A percentile compares a stretch with the other conserved stretches of the same genome.
Conservation (phyloP, 1,140 invertebrate genomes). For the Globodera rostochiensis region DNA sequence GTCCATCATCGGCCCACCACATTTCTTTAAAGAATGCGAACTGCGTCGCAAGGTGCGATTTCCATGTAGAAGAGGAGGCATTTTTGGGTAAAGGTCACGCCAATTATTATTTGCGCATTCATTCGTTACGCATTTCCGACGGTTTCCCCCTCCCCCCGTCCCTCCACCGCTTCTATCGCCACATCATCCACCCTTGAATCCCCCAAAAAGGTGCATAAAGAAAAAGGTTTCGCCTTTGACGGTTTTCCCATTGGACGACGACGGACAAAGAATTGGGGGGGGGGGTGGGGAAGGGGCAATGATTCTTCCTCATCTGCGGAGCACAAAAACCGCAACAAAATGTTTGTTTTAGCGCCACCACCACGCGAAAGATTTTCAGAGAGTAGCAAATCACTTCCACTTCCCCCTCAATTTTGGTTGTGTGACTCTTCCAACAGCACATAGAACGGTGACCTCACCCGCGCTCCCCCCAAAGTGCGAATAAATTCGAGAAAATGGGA, state of each 20-base stretch:
- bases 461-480: not conserved
- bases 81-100: slow-evolving; percentile 4
- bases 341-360: not conserved
- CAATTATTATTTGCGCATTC: not conserved
- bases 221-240: not conserved
- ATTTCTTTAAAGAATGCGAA: not conserved
- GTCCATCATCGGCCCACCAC: not conserved
- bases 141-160: not conserved
- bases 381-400: not conserved
- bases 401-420: not conserved
- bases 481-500: not conserved
- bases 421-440: not conserved
- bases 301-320: not conserved
- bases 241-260: not conserved
- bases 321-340: slow-evolving; percentile 2
- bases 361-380: not conserved
- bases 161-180: not conserved
- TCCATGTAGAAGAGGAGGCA: not conserved
- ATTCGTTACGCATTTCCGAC: not conserved
- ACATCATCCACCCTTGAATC: not conserved
- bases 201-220: not conserved
- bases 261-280: not conserved
- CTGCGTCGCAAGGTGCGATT: not conserved
- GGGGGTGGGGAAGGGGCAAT: not conserved
- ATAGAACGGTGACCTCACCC: not conserved